Evolutionary conservation across 2,113 vertebrate species (phyloP), one percentile per base, ranked within the genome.

Genomic region (Calypte anna): DNA sequence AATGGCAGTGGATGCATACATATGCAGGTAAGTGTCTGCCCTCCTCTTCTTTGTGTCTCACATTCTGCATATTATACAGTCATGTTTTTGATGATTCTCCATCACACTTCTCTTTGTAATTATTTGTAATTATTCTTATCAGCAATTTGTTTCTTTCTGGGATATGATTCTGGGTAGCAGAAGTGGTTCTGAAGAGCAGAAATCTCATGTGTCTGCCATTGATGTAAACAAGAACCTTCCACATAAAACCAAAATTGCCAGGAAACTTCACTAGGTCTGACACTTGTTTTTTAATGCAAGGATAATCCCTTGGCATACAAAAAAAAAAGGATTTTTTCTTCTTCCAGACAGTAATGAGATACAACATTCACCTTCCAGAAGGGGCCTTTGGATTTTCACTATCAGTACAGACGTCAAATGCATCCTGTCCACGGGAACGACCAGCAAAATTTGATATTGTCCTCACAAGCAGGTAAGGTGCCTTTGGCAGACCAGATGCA

Each of bases 311-410:
- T 77, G 36, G 6, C 36, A 31, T 40, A 12, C 27, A 46, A 62
- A 14, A 86, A 83, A 81, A 78, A 88, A 43, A 7, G 0, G 0
- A 40, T 40, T 2, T 90, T 73, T 83, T 62, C 18, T 33, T 92
- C 70, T 97, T 96, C 18, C 86, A 98, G 97, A 63, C 89, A 66
- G 43, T 57, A 63, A 48, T 97, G 82, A 97, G 63, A 86, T 98
- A 97, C 57, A 97, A 95, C 30, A 94, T 97, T 51, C 87, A 84
- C 38, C 94, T 97, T 69, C 87, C 92, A 54, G 83, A 96, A 18
- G 94, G 92, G 21, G 70, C 85, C 16, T 96, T 92, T 92, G 96
- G 96, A 67, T 97, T 97, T 84, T 90, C 25, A 0, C 91, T 97
- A 28, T 96, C 95, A 38, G 77, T 96, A 57, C 51, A 91, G 48